These are phyloP conservation scores for Entelurus aequoreus DNA, from an alignment of 2,113 vertebrate species.

Conservation along the genomic window DNA sequence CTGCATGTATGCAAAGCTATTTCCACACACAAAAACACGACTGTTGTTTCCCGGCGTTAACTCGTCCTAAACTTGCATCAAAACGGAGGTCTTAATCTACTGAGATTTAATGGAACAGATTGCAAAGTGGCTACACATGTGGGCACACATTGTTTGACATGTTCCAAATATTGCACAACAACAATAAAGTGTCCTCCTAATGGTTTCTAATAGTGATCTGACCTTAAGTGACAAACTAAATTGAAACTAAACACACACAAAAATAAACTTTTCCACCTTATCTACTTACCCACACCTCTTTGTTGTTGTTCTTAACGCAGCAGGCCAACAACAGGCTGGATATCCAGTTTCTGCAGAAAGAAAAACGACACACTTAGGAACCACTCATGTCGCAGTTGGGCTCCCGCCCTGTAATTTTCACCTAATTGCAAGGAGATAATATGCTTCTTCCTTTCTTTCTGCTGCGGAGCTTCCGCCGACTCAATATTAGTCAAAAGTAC, in stretches of 20 bases:
- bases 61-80: background rate
- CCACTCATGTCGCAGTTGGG: background rate
- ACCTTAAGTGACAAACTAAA: background rate
- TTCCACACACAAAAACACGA: background rate
- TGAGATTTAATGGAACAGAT: too few species aligned
- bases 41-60: background rate
- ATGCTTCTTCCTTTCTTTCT: constrained; percentile 35
- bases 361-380: background rate
- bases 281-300: background rate
- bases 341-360: background rate
- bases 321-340: background rate
- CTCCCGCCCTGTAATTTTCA: constrained; percentile 65
- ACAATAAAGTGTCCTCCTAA: too few species aligned
- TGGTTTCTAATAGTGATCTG: too few species aligned
- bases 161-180: too few species aligned
- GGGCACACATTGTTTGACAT: too few species aligned
- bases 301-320: background rate
- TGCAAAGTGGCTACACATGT: too few species aligned
- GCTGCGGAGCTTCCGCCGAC: background rate
- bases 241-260: background rate
- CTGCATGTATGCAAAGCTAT: constrained; percentile 3
- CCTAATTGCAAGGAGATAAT: constrained; percentile 51
- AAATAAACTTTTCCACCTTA: background rate
- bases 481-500: background rate
- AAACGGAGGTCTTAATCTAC: background rate